Base-by-base conservation (phyloP, 2,888 invertebrate species). In the Camptogramma bilineatum region DNA sequence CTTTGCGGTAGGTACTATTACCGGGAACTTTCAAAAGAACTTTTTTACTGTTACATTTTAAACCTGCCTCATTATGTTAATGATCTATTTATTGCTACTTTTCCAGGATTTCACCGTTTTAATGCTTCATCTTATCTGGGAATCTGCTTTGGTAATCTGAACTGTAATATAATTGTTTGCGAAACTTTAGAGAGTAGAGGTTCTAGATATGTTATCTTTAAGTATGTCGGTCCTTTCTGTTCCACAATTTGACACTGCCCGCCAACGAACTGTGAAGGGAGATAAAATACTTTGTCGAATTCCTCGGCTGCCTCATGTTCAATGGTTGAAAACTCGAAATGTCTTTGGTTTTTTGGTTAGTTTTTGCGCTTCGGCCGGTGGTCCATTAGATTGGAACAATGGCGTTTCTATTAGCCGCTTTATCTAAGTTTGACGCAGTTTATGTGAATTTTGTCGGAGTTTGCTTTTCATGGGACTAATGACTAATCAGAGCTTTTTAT, bases 381-480 rank as follows among this genome's bases (percentile, higher is more conserved):
- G 91, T 90, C 92, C 91, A 90, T 90, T 90, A 89, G 86, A 76
- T 67, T 83, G 84, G 87, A 90, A 91, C 91, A 92, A 92, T 90
- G 87, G 89, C 64, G 85, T 78, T 85, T 85, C 86, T 90, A 87
- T 88, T 89, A 85, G 86, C 86, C 81, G 82, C 84, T 90, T 90
- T 90, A 91, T 90, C 90, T 87, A 85, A 84, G 80, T 89, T 85
- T 89, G 83, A 88, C 88, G 86, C 85, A 87, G 84, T 85, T 88
- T 88, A 90, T 72, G 88, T 88, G 88, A 86, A 84, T 85, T 87
- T 84, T 83, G 85, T 79, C 85, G 85, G 84, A 74, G 79, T 72
- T 69, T 68, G 72, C 81, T 84, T 85, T 82, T 82, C 73, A 78
- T 71, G 63, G 73, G 44, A 70, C 75, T 80, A 79, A 82, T 79